Evolutionary conservation across 64 coral and sea anemone genomes (phyloP).

Genomic region (Cladopsammia gracilis): DNA sequence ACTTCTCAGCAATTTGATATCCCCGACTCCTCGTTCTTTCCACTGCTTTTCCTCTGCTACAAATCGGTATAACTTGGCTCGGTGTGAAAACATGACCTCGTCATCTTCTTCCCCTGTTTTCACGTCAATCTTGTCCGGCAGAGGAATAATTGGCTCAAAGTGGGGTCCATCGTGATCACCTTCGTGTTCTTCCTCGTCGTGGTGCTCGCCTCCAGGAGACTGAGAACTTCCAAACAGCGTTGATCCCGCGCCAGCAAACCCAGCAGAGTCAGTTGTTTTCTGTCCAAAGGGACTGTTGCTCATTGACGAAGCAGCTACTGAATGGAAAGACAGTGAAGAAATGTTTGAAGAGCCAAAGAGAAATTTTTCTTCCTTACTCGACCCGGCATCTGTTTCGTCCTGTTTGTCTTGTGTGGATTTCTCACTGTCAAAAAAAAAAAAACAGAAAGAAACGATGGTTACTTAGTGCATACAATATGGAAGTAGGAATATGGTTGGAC

Average conservation of each 20-base stretch:
- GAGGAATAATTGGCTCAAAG: slow-evolving; percentile 79
- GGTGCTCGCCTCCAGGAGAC: slow-evolving; percentile 24
- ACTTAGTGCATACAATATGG: not conserved
- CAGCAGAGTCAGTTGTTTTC: not conserved
- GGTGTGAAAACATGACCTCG: slow-evolving; percentile 74
- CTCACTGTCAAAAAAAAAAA: slow-evolving; percentile 39
- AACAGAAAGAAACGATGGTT: not conserved
- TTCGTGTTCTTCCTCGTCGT: slow-evolving; percentile 8
- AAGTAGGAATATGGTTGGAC: no score
- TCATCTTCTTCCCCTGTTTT: slow-evolving; percentile 91
- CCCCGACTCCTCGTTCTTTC: slow-evolving; percentile 95
- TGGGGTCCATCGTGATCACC: slow-evolving; percentile 77
- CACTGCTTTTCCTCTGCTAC: slow-evolving; percentile 67
- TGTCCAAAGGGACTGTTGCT: slow-evolving; percentile 29
- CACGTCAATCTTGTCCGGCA: slow-evolving; percentile 81
- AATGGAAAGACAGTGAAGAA: slow-evolving; percentile 53
- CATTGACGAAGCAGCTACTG: slow-evolving; percentile 18
- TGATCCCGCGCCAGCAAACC: slow-evolving; percentile 28
- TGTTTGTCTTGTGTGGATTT: slow-evolving; percentile 6
- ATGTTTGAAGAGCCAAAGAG: slow-evolving; percentile 63
- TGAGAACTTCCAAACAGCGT: slow-evolving; percentile 16
- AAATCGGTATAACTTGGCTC: slow-evolving; percentile 86
- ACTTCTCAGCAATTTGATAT: slow-evolving; percentile 86
- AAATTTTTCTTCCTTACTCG: slow-evolving; percentile 15
- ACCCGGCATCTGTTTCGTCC: not conserved